Percentiles rank a stretch among this genome's conserved stretches.
Evolutionary conservation across 2,797 vertebrate genomes (phyloP).

Genomic region (Hylomyscus alleni): DNA sequence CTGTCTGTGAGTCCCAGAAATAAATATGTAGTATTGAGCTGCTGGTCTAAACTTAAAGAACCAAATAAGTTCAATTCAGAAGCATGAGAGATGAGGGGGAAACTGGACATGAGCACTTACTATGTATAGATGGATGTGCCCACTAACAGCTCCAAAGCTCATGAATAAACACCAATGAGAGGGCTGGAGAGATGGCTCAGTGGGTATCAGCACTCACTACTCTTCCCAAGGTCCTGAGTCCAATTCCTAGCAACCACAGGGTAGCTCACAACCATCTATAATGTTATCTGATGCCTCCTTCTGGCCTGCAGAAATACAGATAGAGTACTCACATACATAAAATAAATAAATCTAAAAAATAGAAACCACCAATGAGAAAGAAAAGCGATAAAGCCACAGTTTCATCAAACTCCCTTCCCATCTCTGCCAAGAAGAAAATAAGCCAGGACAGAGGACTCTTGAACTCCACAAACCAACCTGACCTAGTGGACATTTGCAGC

Average conservation of each 20-base stretch:
- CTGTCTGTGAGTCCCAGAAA: neutral
- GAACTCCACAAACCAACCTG: neutral
- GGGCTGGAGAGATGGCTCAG: neutral
- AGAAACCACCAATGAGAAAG: neutral
- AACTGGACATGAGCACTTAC: neutral
- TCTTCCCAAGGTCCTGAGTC: neutral
- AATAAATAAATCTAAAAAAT: neutral
- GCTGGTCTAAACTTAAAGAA: neutral
- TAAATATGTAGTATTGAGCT: neutral
- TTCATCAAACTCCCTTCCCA: accelerated
- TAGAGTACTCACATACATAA: neutral
- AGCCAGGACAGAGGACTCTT: too few relatives aligned
- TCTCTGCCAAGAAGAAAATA: neutral
- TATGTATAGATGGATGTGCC: neutral
- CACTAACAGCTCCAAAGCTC: too few relatives aligned
- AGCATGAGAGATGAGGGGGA: neutral
- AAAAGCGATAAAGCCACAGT: neutral
- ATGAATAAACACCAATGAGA: too few relatives aligned
- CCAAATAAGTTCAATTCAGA: neutral
- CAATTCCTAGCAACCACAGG: neutral
- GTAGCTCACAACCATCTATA: neutral
- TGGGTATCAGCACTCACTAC: neutral
- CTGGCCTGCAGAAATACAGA: neutral
- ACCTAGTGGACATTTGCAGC: accelerated
- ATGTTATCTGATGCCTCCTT: neutral